These are phyloP conservation scores for Drosophila malerkotliana DNA, from an alignment of 1,140 invertebrate genomes.

Conservation along the genomic window DNA sequence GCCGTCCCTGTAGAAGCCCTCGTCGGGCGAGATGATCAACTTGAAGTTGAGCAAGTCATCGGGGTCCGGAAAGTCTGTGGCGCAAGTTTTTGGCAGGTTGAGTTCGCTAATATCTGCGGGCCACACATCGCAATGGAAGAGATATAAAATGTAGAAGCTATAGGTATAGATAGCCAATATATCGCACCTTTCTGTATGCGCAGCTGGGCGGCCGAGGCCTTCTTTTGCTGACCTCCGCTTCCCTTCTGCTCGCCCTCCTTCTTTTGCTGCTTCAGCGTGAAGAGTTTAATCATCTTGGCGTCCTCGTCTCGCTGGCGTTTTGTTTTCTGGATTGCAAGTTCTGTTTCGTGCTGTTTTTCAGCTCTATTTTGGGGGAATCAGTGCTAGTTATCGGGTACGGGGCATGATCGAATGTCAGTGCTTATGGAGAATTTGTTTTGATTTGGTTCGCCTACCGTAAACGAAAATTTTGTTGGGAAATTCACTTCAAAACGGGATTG, in stretches of 20 bases:
- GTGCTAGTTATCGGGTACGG: constrained; percentile 2
- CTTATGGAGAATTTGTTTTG: constrained; percentile 12
- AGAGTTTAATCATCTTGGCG: constrained; percentile 96
- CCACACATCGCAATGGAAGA: constrained; percentile 2
- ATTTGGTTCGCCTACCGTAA: constrained; percentile 40
- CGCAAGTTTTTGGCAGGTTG: constrained; percentile 98
- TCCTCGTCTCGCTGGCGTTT: constrained; percentile 49
- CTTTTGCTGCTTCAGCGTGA: constrained; percentile 98
- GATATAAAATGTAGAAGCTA: background rate
- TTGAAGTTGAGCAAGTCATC: constrained; percentile 98
- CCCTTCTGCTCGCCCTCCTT: constrained; percentile 95
- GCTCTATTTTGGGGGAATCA: constrained; percentile 1
- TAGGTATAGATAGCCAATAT: background rate
- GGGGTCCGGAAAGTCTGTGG: constrained; percentile 97
- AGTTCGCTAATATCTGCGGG: constrained; percentile 97
- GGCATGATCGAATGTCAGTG: constrained; percentile 19
- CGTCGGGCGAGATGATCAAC: constrained; percentile 97
- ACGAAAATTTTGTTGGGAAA: constrained; percentile 31
- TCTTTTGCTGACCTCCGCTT: constrained; percentile 91
- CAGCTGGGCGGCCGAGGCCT: constrained; percentile 97
- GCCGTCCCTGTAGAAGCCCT: constrained; percentile 98
- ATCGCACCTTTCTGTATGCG: constrained; percentile 96
- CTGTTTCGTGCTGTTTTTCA: constrained; percentile 4
- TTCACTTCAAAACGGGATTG: constrained; percentile 22
- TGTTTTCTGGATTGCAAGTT: constrained; percentile 17